These are phyloP conservation scores for Congeria kusceri DNA, from an alignment of 2,888 invertebrate genomes.

Conservation along the genomic window DNA sequence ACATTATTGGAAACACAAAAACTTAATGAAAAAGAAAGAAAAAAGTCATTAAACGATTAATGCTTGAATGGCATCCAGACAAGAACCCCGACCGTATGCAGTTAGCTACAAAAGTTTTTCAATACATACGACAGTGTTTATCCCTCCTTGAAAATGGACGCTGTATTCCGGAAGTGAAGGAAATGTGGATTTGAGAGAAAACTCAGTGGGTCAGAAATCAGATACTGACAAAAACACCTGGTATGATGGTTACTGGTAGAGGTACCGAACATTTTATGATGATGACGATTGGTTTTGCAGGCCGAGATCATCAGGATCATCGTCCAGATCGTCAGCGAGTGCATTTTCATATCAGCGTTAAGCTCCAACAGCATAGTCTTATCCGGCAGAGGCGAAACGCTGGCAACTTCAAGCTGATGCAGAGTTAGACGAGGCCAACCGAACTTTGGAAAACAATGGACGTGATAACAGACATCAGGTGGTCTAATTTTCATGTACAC, in stretches of 20 bases:
- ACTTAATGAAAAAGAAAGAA: constrained; percentile 41
- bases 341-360: background rate
- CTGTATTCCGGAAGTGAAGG: constrained; percentile 35
- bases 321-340: background rate
- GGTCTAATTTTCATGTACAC: background rate
- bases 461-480: constrained; percentile 73
- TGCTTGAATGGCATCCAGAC: constrained; percentile 72
- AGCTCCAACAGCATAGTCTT: constrained; percentile 41
- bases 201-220: background rate
- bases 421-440: constrained; percentile 66
- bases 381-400: constrained; percentile 61
- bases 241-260: constrained; percentile 16
- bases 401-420: constrained; percentile 72
- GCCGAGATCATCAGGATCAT: background rate
- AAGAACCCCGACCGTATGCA: constrained; percentile 61
- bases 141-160: constrained; percentile 52
- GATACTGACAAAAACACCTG: background rate
- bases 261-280: background rate
- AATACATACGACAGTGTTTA: constrained; percentile 62
- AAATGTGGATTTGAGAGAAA: constrained; percentile 18
- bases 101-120: constrained; percentile 62
- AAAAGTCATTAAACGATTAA: constrained; percentile 61
- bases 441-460: constrained; percentile 32
- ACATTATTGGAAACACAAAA: constrained; percentile 58
- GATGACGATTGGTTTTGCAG: background rate